Base-by-base conservation (phyloP, 2,113 vertebrate genomes). In the Rafetus swinhoei region DNA sequence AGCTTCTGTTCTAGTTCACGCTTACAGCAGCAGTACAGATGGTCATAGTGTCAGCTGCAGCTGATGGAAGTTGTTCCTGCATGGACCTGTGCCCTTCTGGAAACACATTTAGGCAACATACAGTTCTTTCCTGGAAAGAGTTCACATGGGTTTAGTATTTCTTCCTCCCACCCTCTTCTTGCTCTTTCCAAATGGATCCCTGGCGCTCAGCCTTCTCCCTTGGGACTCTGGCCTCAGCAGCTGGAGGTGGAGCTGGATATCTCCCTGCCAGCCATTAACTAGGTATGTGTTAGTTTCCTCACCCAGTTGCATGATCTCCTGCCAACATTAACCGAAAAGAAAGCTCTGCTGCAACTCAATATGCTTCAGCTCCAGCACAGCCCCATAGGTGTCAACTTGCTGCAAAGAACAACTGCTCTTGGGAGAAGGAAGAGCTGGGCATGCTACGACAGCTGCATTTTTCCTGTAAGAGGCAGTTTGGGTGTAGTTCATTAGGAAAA, bases 101-200 rank as follows among this genome's bases (percentile, higher is more conserved):
- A 93, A 81, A 50, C 27, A 19, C 79, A 90, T 89, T 91, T 72
- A 50, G 74, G 79, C 55, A 69, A 92, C 27, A 85, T 88, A 54
- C 85, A 74, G 11, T 76, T 86, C 35, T 95, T 96, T 93, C 94
- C 91, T 89, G 92, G 92, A 93, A 97, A 94, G 94, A 7, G 24
- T 59, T 82, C 76, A 59, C 79, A n/a, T 52, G 55, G 52, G 72
- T 83, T 52, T 79, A 77, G 52, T 86, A 81, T 94, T 92, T 92
- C 87, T 93, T 90, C 57, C 35, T 14, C 57, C 12, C 77, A 52
- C 87, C 57, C 76, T 82, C n/a, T 74, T 79, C 62, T 86, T 14
- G 3, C 50, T 27, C 52, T 85, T 81, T 90, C 25, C 19, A 80
- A 22, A 77, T 25, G 0, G 60, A 87, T 53, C 60, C 27, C 0